phyloP scores from a whole-genome alignment of 2,797 vertebrate species.

The Myiothlypis chrysogaster region DNA sequence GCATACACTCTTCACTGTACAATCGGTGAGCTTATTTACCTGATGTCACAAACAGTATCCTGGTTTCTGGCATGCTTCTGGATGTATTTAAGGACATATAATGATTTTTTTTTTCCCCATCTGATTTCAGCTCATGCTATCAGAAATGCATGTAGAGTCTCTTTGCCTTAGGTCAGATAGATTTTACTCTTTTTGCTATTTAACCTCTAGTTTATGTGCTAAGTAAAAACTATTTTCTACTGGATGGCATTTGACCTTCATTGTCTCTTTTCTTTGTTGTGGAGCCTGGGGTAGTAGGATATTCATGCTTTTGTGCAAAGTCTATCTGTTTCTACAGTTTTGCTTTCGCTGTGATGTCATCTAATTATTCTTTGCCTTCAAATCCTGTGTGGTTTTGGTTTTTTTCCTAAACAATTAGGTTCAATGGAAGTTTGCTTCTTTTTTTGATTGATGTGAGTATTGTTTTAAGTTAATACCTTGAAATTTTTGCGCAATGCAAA shows the following conservation, averaged over 20 bases:
- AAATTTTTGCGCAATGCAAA: neutral
- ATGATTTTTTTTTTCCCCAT: neutral
- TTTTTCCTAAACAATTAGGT: neutral
- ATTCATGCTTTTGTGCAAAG: neutral
- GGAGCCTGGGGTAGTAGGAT: neutral
- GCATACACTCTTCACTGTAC: neutral
- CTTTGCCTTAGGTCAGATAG: neutral
- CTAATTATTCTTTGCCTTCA: neutral
- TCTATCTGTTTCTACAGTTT: neutral
- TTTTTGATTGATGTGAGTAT: accelerated
- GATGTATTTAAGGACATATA: neutral
- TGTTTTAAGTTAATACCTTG: neutral
- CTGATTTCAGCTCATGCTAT: neutral
- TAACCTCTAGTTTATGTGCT: neutral
- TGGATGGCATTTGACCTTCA: neutral
- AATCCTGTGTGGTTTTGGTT: neutral
- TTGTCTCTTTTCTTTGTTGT: neutral
- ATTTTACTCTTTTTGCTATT: neutral
- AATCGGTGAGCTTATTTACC: neutral
- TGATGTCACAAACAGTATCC: neutral
- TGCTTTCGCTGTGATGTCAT: neutral
- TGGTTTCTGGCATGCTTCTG: neutral
- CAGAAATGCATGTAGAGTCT: neutral
- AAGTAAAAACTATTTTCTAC: neutral
- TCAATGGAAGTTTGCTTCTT: neutral